Conservation (phyloP, 2,113 vertebrate genomes). For the Chrysochloris asiatica region DNA sequence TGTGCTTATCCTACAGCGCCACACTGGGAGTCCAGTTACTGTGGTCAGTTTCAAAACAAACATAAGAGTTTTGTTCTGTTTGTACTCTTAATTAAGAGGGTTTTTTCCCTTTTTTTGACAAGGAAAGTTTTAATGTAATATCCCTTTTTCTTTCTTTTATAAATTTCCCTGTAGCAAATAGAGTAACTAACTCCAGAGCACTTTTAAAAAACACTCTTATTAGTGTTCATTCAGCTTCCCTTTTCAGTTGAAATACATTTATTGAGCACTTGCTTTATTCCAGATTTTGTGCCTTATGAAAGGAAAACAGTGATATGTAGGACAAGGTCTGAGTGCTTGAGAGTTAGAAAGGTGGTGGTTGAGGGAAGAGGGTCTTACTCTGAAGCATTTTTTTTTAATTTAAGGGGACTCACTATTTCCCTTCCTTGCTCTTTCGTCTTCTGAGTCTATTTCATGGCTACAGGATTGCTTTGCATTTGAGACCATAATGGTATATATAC, state of each 20-base stretch:
- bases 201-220: not conserved
- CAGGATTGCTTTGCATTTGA: constrained; percentile 7
- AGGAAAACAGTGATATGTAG: not conserved
- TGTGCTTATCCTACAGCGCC: too few species aligned
- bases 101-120: not conserved
- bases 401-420: not conserved
- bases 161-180: constrained; percentile 23
- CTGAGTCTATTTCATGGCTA: not conserved
- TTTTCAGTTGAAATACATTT: not conserved
- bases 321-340: not conserved
- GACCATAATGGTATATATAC: not conserved
- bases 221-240: constrained; percentile 29
- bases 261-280: constrained; percentile 4
- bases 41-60: not conserved
- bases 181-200: constrained; percentile 24
- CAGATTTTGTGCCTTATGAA: not conserved
- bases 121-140: not conserved
- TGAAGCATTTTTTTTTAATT: constrained; percentile 49
- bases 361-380: not conserved
- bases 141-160: constrained; percentile 30
- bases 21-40: too few species aligned
- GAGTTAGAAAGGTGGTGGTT: not conserved
- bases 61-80: constrained; percentile 12
- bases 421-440: constrained; percentile 2
- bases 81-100: not conserved